Base-by-base conservation (phyloP, 2,113 vertebrate genomes). In the Ceyx melanurus region DNA sequence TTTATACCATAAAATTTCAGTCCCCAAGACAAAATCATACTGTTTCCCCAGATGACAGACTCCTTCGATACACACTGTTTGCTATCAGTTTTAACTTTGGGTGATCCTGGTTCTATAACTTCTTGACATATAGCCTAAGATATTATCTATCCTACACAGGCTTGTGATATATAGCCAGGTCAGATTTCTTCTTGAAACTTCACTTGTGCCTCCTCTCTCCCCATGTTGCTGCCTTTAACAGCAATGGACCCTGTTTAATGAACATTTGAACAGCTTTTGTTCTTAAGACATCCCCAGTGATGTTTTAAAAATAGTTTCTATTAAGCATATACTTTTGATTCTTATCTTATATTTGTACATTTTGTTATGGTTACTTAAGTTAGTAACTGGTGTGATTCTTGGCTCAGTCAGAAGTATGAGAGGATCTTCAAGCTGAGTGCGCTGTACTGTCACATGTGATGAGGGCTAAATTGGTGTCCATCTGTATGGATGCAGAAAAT, bases 131-230 rank as follows among this genome's bases (percentile, higher is more conserved):
- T 18, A 11, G 18, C 7, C 50, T 33, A 37, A 68, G 5, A 72
- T 35, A n/a, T 54, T 76, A 9, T 54, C 21, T 31, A 58, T 18
- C 4, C 11, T 64, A 26, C 15, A 35, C 7, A 71, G 17, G 5
- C 9, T 35, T 2, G 1, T 4, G 23, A 7, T 19, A 19, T 10
- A 45, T 1, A 80, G 8, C 8, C 20, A 42, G 1, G 1, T 58
- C 64, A 86, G 13, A 29, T 74, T 77, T 88, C 31, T 64, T 81
- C 51, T 74, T 80, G 61, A 86, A 93, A 58, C 19, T 45, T 9
- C 1, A 0, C 26, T 48, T 65, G 9, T 20, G 1, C 13, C 62
- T 67, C 28, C 13, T 70, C 16, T 89, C 15, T 71, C 7, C 25
- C 28, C 33, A 5, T 45, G 2, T 13, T 53, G 16, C 57, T 2